phyloP scores from a whole-genome alignment of 1,140 invertebrate genomes.

The Cyphomyrmex costatus region DNA sequence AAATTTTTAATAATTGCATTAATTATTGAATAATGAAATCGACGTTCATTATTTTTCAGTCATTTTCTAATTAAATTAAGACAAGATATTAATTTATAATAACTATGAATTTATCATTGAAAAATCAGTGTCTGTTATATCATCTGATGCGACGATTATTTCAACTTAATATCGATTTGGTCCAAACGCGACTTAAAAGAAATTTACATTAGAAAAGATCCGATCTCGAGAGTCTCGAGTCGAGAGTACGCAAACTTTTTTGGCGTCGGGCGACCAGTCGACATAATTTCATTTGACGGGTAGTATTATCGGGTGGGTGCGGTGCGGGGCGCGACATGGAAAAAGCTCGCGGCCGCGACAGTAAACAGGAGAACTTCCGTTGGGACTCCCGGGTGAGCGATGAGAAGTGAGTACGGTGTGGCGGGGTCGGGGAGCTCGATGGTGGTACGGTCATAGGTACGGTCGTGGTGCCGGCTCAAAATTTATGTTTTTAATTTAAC shows the following conservation, averaged over 20 bases:
- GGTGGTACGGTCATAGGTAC: conserved; percentile 49
- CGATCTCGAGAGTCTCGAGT: conserved; percentile 21
- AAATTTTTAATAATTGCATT: neutral
- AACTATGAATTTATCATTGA: conserved; percentile 18
- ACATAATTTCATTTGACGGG: conserved; percentile 55
- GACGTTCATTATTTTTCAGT: neutral
- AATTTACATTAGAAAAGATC: conserved; percentile 13
- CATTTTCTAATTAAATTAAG: conserved; percentile 30
- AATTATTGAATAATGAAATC: conserved; percentile 3
- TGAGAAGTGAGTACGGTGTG: conserved; percentile 61
- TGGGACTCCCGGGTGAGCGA: conserved; percentile 75
- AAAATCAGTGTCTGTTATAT: neutral
- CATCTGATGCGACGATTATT: neutral
- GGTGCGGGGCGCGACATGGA: conserved; percentile 34
- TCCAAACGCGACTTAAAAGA: neutral
- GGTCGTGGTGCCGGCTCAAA: conserved; percentile 74
- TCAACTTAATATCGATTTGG: neutral
- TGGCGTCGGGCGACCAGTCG: conserved; percentile 14
- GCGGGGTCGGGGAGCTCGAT: conserved; percentile 57
- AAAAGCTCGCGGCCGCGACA: conserved; percentile 69
- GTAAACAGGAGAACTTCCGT: conserved; percentile 76
- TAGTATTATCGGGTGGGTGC: conserved; percentile 36
- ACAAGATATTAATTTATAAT: conserved; percentile 7
- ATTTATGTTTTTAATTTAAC: conserved; percentile 87
- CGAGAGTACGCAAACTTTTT: conserved; percentile 48